Evolutionary conservation across 2,113 vertebrate species (phyloP), one percentile per base, ranked within the genome.

Genomic region (Bos indicus): DNA sequence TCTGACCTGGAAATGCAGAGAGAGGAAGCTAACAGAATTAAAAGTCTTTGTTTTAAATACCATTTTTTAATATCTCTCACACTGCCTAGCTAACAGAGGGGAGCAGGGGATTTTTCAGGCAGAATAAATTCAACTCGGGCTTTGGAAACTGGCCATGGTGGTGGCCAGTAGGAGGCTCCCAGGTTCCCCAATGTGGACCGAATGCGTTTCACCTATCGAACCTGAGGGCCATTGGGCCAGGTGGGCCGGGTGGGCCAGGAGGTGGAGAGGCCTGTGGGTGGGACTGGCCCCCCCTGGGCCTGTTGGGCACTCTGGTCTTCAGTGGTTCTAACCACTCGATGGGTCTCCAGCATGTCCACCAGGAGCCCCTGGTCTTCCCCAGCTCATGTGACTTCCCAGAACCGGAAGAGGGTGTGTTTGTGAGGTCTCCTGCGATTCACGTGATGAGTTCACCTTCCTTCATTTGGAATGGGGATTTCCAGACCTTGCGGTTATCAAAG

Each of bases 121-220:
- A 54, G 40, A 80, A n/a, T 33, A 9, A 30, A 80, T 30, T 17
- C 40, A 28, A 3, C 23, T 23, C 7, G 21, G n/a, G 15, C 3
- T 77, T 40, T 80, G 82, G 77, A 80, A 91, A 46, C 0, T 17
- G 56, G 40, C 56, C 54, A 5, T 25, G 5, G 60, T 17, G 40
- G 16, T 2, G 52, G 59, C 52, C 74, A 1, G 36, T 6, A 2
- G 6, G 46, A 43, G 83, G 30, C 23, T n/a, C 15, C 80, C 11
- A 43, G 5, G 48, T 59, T 77, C n/a, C 48, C 62, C 0, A 0
- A 10, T 1, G 0, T 0, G 6, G 33, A 64, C 19, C 0, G 0
- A 13, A 11, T 56, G 28, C 54, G n/a, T 28, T 40, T 26, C 14
- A 2, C 7, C 0, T 21, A 2, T 51, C 1, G 14, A 13, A 17